These are phyloP conservation scores for Monarcha castaneiventris DNA, from an alignment of 2,113 vertebrate genomes.

Conservation along the genomic window DNA sequence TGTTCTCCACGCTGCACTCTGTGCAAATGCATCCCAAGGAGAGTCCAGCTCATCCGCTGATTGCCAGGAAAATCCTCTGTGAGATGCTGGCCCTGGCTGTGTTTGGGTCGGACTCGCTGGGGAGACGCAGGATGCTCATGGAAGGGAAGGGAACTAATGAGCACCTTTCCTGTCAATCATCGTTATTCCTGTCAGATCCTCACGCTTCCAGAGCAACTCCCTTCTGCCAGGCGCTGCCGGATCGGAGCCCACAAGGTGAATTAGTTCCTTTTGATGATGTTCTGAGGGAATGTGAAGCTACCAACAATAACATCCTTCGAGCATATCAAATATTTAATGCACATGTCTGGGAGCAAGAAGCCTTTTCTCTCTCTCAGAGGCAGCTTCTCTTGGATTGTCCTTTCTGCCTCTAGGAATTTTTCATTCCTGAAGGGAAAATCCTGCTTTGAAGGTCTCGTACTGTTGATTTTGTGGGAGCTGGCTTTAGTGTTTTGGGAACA, in stretches of 20 bases:
- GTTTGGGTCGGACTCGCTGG: accelerated
- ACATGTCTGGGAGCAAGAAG: background rate
- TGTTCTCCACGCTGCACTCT: accelerated
- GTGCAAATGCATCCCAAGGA: background rate
- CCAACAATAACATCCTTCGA: background rate
- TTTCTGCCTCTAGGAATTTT: background rate
- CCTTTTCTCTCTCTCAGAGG: background rate
- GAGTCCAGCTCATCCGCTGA: background rate
- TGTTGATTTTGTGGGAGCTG: background rate
- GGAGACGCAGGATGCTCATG: background rate
- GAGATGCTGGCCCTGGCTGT: background rate
- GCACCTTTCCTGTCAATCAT: background rate
- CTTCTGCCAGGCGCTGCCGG: background rate
- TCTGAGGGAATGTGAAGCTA: background rate
- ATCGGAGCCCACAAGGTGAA: background rate
- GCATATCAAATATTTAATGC: background rate
- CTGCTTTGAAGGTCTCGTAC: background rate
- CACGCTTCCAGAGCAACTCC: background rate
- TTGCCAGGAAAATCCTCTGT: background rate
- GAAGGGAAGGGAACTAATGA: background rate
- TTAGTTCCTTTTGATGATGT: background rate
- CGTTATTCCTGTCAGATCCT: background rate
- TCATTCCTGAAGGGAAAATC: background rate
- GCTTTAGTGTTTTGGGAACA: background rate
- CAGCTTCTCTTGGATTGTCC: background rate